Percentiles rank a stretch among this genome's conserved stretches.
Conservation (phyloP, 2,888 invertebrate species). For the Epiperipatus broadwayi region DNA sequence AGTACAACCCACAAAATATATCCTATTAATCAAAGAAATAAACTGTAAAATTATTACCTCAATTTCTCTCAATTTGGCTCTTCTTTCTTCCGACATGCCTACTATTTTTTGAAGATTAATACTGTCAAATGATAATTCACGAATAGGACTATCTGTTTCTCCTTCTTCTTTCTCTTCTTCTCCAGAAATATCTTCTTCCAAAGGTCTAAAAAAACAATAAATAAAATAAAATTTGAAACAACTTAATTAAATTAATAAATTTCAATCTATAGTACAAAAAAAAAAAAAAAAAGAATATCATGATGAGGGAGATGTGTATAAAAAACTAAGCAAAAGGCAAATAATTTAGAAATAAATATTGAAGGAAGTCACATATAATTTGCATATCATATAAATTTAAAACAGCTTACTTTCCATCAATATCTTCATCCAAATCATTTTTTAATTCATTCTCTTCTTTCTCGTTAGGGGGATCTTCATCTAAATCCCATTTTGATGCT, state of each 20-base stretch:
- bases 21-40: no score
- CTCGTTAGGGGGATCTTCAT: constrained; percentile 42
- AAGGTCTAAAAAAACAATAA: constrained; percentile 17
- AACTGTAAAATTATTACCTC: constrained; percentile 40
- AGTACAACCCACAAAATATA: no score
- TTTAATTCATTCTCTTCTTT: constrained; percentile 23
- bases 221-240: not conserved
- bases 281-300: no score
- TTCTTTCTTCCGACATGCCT: constrained; percentile 18
- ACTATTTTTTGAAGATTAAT: no score
- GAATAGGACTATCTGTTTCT: constrained; percentile 13
- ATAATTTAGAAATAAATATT: no score
- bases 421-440: constrained; percentile 18
- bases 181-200: constrained; percentile 18
- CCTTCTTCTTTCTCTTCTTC: constrained; percentile 11
- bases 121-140: constrained; percentile 14
- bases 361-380: no score
- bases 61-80: constrained; percentile 48
- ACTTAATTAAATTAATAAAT: not conserved
- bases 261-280: no score
- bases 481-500: constrained; percentile 69
- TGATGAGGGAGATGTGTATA: no score
- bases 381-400: no score
- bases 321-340: no score
- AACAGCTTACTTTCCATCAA: no score